phyloP scores from a whole-genome alignment of 2,113 vertebrate species.

The Apodemus speciosus region DNA sequence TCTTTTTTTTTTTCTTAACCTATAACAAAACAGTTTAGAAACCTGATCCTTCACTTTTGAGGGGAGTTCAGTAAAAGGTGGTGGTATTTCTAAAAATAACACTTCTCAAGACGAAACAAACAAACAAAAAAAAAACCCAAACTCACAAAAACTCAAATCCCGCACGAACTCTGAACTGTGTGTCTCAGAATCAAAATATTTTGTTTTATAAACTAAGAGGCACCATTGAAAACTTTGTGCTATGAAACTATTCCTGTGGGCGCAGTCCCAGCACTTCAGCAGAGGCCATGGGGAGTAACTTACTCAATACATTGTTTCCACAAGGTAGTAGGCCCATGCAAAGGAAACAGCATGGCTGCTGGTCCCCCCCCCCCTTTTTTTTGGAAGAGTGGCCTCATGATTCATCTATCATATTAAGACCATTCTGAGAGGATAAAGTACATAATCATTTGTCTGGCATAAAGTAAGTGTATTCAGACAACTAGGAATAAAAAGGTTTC shows the following conservation, averaged over 20 bases:
- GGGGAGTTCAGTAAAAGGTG: background rate
- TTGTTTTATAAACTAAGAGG: constrained; percentile 23
- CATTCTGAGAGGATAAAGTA: constrained; percentile 34
- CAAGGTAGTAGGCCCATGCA: background rate
- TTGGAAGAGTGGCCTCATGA: background rate
- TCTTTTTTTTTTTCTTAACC: background rate
- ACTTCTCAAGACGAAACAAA: background rate
- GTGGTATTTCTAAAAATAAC: background rate
- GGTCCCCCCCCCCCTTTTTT: background rate
- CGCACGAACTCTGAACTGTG: background rate
- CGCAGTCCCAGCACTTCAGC: background rate
- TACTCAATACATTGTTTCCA: background rate
- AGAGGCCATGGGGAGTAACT: background rate
- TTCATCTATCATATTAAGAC: background rate
- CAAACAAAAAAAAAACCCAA: background rate
- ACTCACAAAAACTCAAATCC: background rate
- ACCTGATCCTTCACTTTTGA: background rate
- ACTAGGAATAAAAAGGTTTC: background rate
- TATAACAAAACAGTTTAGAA: constrained; percentile 46
- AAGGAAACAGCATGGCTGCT: background rate
- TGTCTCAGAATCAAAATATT: background rate
- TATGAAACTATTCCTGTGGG: background rate
- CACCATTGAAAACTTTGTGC: background rate
- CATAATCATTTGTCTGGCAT: background rate
- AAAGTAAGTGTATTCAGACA: background rate